These are phyloP conservation scores for Ashinkailepas kermadecensis DNA, from an alignment of 2,888 invertebrate species.

Conservation along the genomic window DNA sequence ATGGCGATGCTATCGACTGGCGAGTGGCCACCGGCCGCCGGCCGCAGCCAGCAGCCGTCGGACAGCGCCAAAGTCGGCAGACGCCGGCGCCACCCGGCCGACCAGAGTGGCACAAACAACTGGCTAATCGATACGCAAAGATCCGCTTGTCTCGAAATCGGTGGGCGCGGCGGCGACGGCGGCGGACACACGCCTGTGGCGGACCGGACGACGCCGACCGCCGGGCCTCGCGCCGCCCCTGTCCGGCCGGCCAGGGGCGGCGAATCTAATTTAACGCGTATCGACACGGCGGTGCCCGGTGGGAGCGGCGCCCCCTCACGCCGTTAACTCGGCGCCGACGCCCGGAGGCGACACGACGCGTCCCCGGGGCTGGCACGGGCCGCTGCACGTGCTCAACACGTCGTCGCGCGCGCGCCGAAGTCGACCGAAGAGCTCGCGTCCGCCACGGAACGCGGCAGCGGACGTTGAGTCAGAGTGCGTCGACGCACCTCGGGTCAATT, in stretches of 20 bases:
- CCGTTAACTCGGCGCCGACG: background rate
- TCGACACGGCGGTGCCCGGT: background rate
- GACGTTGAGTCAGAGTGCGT: too few relatives aligned
- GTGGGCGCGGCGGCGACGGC: background rate
- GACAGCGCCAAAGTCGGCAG: too few relatives aligned
- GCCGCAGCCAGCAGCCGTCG: too few relatives aligned
- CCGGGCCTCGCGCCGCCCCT: background rate
- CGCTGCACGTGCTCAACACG: background rate
- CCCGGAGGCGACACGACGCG: background rate
- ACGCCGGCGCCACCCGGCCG: background rate
- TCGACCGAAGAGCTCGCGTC: background rate
- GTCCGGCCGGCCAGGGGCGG: background rate
- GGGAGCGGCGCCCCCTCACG: background rate
- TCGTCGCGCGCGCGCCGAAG: background rate
- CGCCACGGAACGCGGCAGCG: too few relatives aligned
- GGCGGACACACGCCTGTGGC: background rate
- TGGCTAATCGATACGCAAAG: constrained; percentile 4
- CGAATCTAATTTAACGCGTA: background rate
- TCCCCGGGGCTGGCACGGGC: background rate
- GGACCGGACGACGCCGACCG: background rate
- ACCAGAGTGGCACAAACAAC: background rate
- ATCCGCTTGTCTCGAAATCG: background rate
- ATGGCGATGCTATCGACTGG: constrained; percentile 13
- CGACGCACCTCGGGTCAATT: too few relatives aligned
- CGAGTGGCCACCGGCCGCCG: too few relatives aligned